Conservation (phyloP, 2,113 vertebrate species). For the Terrapene triunguis region DNA sequence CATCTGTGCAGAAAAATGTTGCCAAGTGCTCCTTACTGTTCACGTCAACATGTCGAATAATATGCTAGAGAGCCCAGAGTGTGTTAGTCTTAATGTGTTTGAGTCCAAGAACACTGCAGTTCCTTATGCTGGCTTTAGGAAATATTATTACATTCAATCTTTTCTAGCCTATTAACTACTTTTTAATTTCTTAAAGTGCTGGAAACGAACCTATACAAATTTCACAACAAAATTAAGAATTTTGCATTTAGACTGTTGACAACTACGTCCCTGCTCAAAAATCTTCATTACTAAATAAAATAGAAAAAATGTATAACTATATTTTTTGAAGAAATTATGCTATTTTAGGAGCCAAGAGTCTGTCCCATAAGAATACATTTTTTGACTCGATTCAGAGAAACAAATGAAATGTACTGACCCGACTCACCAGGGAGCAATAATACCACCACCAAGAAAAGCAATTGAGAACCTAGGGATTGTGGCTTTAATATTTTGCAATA, state of each 20-base stretch:
- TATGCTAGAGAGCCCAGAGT: fast-evolving
- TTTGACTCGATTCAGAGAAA: neutral
- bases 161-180: neutral
- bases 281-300: neutral
- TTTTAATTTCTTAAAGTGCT: neutral
- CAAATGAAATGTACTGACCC: neutral
- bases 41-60: neutral
- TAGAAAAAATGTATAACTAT: neutral
- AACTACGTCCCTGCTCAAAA: fast-evolving
- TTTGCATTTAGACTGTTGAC: neutral
- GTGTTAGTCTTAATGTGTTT: neutral
- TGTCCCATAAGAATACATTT: neutral
- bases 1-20: neutral
- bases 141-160: neutral
- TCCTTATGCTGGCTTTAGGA: neutral
- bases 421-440: neutral
- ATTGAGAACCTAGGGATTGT: neutral
- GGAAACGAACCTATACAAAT: neutral
- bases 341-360: neutral
- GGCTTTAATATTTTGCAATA: neutral
- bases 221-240: neutral
- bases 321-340: neutral
- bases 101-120: neutral
- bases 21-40: neutral
- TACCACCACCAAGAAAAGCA: neutral